Percentiles rank a stretch among this genome's conserved stretches.
These are phyloP conservation scores for Napeogenes inachia DNA, from an alignment of 2,888 invertebrate genomes.

Conservation along the genomic window DNA sequence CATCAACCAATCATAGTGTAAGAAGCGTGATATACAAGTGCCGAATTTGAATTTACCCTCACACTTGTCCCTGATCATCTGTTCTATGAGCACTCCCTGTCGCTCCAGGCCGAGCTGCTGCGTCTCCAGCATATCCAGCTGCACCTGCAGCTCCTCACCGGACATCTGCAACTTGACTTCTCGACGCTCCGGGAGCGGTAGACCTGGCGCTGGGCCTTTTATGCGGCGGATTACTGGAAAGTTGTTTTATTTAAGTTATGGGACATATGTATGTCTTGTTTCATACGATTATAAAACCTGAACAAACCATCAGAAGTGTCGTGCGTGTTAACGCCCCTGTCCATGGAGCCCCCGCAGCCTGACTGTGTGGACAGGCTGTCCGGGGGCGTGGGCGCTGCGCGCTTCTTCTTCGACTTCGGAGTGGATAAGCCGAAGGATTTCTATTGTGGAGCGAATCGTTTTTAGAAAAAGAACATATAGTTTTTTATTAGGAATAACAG, in stretches of 20 bases:
- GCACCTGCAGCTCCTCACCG: conserved; percentile 79
- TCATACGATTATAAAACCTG: not conserved
- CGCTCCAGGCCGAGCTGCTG: conserved; percentile 93
- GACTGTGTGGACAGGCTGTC: conserved; percentile 60
- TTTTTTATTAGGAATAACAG: not conserved
- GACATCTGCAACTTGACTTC: conserved; percentile 77
- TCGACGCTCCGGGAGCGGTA: conserved; percentile 84
- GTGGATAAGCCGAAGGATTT: conserved; percentile 62
- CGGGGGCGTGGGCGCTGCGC: conserved; percentile 82
- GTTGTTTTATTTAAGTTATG: not conserved
- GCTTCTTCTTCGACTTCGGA: conserved; percentile 78
- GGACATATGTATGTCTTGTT: not conserved
- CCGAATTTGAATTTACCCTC: conserved; percentile 72
- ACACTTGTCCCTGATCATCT: conserved; percentile 90
- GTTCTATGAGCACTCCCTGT: conserved; percentile 93
- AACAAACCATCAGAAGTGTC: conserved; percentile 43
- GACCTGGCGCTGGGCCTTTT: conserved; percentile 89
- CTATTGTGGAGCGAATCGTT: conserved; percentile 31
- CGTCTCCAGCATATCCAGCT: conserved; percentile 88
- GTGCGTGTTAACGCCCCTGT: conserved; percentile 49
- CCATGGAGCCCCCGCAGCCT: conserved; percentile 50
- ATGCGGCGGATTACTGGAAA: conserved; percentile 81
- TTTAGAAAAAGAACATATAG: not conserved
- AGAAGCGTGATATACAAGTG: conserved; percentile 39
- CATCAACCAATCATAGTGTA: not conserved